Evolutionary conservation across 2,797 vertebrate species (phyloP), one percentile per base, ranked within the genome.

Genomic region (Sebastes trivittatus): DNA sequence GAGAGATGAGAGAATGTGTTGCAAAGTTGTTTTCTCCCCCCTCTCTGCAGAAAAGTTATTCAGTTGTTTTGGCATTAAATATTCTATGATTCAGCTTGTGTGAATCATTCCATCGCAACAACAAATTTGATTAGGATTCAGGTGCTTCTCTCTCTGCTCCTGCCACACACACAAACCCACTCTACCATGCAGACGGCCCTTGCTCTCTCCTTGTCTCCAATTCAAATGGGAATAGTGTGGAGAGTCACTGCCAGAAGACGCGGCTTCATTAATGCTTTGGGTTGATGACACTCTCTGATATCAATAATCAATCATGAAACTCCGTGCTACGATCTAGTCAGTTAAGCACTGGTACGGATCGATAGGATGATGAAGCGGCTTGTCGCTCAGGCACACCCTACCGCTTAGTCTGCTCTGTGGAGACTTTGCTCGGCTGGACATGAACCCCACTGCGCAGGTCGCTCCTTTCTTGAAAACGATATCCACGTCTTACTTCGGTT

Each of bases 281-380:
- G 38, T 68, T 82, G 88, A 81, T 86, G 89, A 82, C 75, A 79
- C 73, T 63, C 76, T 42, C 62, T 67, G 80, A 88, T 89, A 87
- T 87, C 89, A 91, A 89, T 93, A 92, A 88, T 93, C 90, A 88
- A 89, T 93, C 79, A 68, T 20, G 70, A 72, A 78, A 78, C 80
- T 80, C 32, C 25, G 42, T 77, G 77, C 79, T 76, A 62, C 59
- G 1, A 79, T 87, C 66, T 55, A 85, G 79, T 92, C 82, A 64
- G 75, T 88, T 87, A 84, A 87, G 79, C 69, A 56, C 74, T 74
- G 69, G 56, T 56, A 59, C 55, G 66, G 77, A 94, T 94, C 88
- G 18, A 93, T 93, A 74, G 36, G 8, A 13, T 83, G 83, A 92
- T 90, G 80, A 88, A 91, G 76, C 55, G 11, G 78, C 82, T 38